These are phyloP conservation scores for Danionella dracula DNA, from an alignment of 2,797 vertebrate species.

Conservation along the genomic window DNA sequence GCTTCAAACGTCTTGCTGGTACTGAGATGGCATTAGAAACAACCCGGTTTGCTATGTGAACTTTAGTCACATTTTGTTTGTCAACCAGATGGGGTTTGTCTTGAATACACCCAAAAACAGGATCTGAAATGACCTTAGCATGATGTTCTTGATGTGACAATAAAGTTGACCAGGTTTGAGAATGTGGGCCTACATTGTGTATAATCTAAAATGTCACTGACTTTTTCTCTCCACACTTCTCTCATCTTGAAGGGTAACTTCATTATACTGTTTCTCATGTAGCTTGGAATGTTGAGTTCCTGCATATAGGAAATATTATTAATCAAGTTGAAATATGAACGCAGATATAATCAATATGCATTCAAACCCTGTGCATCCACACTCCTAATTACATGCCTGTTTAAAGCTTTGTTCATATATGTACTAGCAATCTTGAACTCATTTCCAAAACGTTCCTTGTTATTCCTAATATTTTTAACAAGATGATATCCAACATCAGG, in stretches of 20 bases:
- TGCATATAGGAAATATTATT: neutral
- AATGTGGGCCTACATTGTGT: neutral
- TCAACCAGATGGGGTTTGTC: too few species aligned
- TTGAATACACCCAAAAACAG: neutral
- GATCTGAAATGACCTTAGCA: neutral
- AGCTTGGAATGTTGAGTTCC: conserved; percentile 18
- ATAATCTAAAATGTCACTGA: conserved; percentile 8
- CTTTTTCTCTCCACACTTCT: conserved; percentile 16
- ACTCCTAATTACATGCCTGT: neutral
- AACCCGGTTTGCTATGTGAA: neutral
- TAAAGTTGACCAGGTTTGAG: neutral
- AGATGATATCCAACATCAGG: neutral
- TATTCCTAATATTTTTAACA: neutral
- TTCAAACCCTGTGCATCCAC: neutral
- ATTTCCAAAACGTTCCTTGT: neutral
- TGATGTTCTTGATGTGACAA: neutral
- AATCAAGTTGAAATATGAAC: conserved; percentile 18
- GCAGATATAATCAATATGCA: conserved; percentile 10
- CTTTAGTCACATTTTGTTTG: neutral
- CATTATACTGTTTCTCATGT: neutral
- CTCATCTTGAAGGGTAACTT: conserved; percentile 14
- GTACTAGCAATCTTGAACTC: neutral
- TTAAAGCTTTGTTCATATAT: conserved; percentile 15
- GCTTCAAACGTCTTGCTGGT: neutral
- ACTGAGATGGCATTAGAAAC: neutral